These are phyloP conservation scores for Oreocharis arfaki DNA, from an alignment of 2,113 vertebrate species.

Conservation along the genomic window DNA sequence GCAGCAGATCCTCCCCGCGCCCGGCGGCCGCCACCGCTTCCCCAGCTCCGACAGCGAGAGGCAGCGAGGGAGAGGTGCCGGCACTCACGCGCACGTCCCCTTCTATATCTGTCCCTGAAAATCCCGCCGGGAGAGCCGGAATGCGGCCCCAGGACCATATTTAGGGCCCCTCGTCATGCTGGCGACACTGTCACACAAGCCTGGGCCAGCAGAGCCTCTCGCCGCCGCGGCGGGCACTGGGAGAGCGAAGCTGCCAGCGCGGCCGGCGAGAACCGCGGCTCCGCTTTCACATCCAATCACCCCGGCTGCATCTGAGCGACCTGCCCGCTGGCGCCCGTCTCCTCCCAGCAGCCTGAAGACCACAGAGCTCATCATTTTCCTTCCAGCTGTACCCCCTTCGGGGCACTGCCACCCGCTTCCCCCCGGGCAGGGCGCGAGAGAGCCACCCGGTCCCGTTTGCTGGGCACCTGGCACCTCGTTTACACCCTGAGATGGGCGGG, in stretches of 20 bases:
- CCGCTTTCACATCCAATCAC: constrained; percentile 46
- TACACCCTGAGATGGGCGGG: too few species aligned
- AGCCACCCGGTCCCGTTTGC: neutral
- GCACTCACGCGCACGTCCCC: neutral
- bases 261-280: neutral
- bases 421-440: neutral
- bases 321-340: neutral
- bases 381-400: neutral
- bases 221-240: neutral
- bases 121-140: neutral
- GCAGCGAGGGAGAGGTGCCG: neutral
- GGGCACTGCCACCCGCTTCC: neutral
- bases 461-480: accelerated
- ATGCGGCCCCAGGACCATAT: neutral
- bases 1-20: neutral
- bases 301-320: neutral
- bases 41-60: neutral
- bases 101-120: neutral
- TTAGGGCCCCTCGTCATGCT: accelerated
- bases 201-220: neutral
- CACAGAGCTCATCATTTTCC: constrained; percentile 18
- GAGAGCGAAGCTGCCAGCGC: neutral
- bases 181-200: neutral
- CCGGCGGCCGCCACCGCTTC: neutral
- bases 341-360: neutral